phyloP scores from a whole-genome alignment of 2,797 vertebrate species.

The Rhinichthys osculus region DNA sequence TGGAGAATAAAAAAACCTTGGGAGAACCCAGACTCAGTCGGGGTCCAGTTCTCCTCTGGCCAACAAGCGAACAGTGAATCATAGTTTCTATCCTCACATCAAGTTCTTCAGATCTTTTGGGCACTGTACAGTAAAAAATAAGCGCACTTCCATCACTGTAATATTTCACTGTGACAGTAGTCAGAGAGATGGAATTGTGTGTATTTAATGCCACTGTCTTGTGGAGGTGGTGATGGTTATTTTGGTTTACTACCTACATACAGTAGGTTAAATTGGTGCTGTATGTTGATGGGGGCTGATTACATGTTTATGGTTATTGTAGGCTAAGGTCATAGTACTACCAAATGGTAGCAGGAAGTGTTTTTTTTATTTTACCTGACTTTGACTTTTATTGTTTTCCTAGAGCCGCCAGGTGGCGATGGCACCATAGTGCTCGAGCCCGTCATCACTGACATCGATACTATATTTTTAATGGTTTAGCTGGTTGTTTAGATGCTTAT shows the following conservation, averaged over 20 bases:
- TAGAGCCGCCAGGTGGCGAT: neutral
- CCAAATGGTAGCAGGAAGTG: neutral
- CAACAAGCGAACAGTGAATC: neutral
- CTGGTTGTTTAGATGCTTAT: neutral
- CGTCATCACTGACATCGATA: neutral
- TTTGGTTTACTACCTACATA: neutral
- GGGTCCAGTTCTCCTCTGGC: too few relatives aligned
- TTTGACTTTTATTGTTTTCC: neutral
- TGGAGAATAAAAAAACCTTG: too few relatives aligned
- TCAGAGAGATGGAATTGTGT: neutral
- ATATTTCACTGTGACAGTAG: neutral
- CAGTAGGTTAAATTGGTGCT: neutral
- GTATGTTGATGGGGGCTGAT: neutral
- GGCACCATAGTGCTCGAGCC: neutral
- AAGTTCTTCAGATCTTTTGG: neutral
- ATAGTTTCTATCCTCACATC: neutral
- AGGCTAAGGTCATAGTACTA: neutral
- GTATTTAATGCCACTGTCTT: neutral
- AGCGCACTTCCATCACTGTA: neutral
- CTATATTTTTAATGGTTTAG: neutral
- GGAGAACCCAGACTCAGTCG: too few relatives aligned
- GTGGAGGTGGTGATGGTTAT: neutral
- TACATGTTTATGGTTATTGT: neutral
- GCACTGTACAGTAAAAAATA: neutral
- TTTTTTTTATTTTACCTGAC: too few relatives aligned